phyloP scores from a whole-genome alignment of 2,113 vertebrate species.

The Dromiciops gliroides region DNA sequence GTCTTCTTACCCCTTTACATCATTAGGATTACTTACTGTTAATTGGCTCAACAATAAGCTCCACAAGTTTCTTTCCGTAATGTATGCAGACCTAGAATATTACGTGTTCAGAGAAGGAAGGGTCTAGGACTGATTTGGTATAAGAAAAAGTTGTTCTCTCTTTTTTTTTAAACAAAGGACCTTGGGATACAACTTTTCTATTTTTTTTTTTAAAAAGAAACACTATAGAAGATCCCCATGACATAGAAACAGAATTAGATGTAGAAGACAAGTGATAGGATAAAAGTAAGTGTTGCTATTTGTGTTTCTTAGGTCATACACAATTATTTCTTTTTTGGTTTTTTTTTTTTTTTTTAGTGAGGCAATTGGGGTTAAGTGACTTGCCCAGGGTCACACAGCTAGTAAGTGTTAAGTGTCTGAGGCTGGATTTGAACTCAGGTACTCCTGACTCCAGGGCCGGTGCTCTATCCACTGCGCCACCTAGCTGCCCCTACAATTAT shows the following conservation, averaged over 20 bases:
- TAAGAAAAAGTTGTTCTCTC: background rate
- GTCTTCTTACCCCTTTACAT: background rate
- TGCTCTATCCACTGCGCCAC: too few relatives aligned
- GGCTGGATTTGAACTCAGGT: too few relatives aligned
- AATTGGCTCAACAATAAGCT: background rate
- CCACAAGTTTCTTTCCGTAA: background rate
- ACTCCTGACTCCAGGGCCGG: too few relatives aligned
- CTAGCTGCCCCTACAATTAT: too few relatives aligned
- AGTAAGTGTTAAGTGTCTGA: too few relatives aligned
- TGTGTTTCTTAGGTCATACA: background rate
- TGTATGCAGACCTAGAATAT: background rate
- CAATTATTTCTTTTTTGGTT: background rate
- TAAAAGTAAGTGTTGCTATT: background rate
- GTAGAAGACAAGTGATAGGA: background rate
- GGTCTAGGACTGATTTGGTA: fast-evolving
- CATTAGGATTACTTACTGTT: background rate
- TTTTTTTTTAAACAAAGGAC: background rate
- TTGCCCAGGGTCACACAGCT: too few relatives aligned
- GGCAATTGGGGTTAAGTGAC: too few relatives aligned
- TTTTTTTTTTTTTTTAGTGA: too few relatives aligned
- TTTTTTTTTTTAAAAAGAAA: background rate
- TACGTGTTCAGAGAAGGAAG: background rate
- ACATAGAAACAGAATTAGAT: background rate
- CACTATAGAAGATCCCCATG: background rate
- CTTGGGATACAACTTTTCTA: background rate